Evolutionary conservation across 2,888 invertebrate species (phyloP), one percentile per base, ranked within the genome.

Genomic region (Yponomeuta cagnagella): DNA sequence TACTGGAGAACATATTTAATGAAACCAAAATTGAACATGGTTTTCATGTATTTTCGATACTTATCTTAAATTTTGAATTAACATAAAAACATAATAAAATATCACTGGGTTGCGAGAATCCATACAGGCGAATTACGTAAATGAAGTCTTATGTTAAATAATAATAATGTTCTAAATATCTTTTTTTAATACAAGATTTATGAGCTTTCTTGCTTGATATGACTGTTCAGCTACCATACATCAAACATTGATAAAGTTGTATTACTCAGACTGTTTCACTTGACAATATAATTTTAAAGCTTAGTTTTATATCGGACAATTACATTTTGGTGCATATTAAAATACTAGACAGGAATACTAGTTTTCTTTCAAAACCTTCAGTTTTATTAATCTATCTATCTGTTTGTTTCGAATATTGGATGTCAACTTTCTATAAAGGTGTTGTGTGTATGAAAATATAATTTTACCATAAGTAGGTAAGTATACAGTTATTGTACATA

Each of bases 101-200:
- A 85, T 88, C 84, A 85, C 82, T 77, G 85, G 82, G 68, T 81
- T 85, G 78, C 75, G 76, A 78, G 76, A 83, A 83, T 86, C 80
- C 80, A 73, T 81, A 82, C 10, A 80, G 81, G 81, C 77, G 78
- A 80, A 77, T 79, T 76, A 76, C 78, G 77, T 43, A 15, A 58
- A 67, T 48, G 10, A 67, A 67, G 8, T 31, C 67, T 64, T 9
- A 63, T 30, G 30, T 63, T 9, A 65, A 65, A 65, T 31, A 65
- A 31, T 65, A 65, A 12, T 3, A 12, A 58, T 52, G 10, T 10
- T 6, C 2, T 52, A 12, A 8, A 10, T 5, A 58, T 12, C 12
- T 58, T 15, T 58, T 15, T 15, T 12, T 58, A 15, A 15, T 4
- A 15, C 3, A 15, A 58, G 12, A 58, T 58, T 58, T 58, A 58